Evolutionary conservation across 2,888 invertebrate genomes (phyloP).

Genomic region (Spilosoma lubricipeda): DNA sequence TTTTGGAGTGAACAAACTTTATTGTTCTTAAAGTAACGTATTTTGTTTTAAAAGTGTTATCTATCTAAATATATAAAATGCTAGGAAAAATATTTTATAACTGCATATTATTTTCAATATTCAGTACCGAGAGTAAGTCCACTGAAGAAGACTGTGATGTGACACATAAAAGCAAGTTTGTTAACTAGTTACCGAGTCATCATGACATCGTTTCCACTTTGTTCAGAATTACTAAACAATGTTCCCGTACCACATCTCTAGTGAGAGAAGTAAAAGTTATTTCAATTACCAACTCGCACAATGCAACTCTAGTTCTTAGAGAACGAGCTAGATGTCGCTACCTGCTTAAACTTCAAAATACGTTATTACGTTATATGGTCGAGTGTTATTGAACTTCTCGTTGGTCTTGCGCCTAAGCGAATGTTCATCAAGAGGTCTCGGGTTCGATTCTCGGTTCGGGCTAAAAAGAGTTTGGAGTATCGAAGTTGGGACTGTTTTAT

Average conservation of each 20-base stretch:
- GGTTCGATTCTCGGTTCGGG: too few relatives aligned
- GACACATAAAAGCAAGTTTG: constrained; percentile 14
- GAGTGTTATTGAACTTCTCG: too few relatives aligned
- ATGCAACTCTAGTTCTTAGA: constrained; percentile 27
- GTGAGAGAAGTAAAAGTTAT: constrained; percentile 41
- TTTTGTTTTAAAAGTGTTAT: neutral
- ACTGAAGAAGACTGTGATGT: neutral
- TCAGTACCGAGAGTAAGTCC: neutral
- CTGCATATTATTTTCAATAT: neutral
- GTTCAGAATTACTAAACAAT: constrained; percentile 24
- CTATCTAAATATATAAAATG: neutral
- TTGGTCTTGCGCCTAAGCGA: too few relatives aligned
- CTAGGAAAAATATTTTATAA: neutral
- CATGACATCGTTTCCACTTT: constrained; percentile 20
- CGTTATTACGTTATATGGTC: too few relatives aligned
- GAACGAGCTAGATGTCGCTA: constrained; percentile 42
- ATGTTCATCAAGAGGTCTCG: too few relatives aligned
- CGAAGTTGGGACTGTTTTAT: too few relatives aligned
- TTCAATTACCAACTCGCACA: constrained; percentile 28
- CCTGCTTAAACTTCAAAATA: neutral
- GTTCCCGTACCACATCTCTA: constrained; percentile 32
- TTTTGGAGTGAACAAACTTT: constrained; percentile 1
- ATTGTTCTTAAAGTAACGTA: neutral
- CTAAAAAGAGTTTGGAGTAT: too few relatives aligned
- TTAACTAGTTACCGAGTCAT: constrained; percentile 16